Evolutionary conservation across 2,888 invertebrate species (phyloP).

Genomic region (Heteromyza rotundicornis): DNA sequence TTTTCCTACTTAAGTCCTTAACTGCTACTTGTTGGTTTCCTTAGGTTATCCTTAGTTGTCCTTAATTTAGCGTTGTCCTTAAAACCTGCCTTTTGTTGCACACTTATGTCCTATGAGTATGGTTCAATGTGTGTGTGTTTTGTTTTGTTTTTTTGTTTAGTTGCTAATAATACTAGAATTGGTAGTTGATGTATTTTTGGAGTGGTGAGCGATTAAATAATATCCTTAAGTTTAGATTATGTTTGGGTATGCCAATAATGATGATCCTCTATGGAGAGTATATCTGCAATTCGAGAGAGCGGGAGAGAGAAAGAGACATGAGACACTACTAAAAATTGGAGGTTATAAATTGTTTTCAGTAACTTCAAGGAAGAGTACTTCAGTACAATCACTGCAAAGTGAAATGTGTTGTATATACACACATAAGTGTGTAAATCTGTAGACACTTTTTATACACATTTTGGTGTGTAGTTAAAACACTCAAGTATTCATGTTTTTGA

Average conservation of each 20-base stretch:
- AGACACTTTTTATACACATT: too few species aligned
- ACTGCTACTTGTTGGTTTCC: conserved; percentile 21
- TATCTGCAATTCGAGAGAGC: background rate
- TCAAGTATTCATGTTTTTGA: too few species aligned
- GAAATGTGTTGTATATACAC: too few species aligned
- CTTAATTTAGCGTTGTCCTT: conserved; percentile 49
- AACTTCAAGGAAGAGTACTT: too few species aligned
- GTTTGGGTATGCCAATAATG: background rate
- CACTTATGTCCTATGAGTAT: conserved; percentile 24
- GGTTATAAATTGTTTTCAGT: too few species aligned
- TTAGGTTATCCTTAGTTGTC: conserved; percentile 12
- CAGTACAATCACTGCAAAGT: too few species aligned
- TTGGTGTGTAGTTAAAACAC: too few species aligned
- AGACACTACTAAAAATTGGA: too few species aligned
- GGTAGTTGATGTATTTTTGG: conserved; percentile 24
- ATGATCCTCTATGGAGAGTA: background rate
- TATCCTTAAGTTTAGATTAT: background rate
- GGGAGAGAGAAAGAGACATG: background rate
- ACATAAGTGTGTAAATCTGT: too few species aligned
- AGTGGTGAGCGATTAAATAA: background rate
- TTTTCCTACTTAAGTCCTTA: conserved; percentile 33
- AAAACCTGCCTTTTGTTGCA: conserved; percentile 46
- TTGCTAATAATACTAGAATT: conserved; percentile 37
- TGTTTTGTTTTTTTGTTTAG: conserved; percentile 20
- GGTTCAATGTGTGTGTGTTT: conserved; percentile 19